Conservation (phyloP, 2,113 vertebrate genomes). For the Prolemur simus region DNA sequence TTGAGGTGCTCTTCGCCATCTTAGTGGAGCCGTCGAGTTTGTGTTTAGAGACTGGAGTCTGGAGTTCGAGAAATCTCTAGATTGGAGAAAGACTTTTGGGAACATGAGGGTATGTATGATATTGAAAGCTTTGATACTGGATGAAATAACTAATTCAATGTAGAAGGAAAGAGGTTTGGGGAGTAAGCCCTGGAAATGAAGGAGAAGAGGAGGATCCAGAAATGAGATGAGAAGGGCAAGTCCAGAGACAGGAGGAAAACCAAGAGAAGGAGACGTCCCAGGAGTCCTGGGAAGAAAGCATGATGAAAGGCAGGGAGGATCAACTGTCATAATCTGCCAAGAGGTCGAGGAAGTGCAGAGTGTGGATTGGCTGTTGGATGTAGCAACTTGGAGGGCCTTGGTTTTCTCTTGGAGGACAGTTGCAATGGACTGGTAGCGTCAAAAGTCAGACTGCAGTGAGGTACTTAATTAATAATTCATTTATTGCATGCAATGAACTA, state of each 20-base stretch:
- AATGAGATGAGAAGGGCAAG: no score
- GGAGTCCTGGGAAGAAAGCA: background rate
- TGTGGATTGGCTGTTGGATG: fast-evolving
- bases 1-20: background rate
- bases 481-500: background rate
- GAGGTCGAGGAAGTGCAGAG: no score
- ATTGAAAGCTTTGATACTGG: background rate
- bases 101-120: fast-evolving
- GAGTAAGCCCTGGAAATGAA: background rate
- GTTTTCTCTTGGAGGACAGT: background rate
- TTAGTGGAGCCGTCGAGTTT: background rate
- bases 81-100: background rate
- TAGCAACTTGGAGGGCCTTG: fast-evolving
- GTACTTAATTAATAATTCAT: background rate
- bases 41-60: background rate
- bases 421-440: background rate
- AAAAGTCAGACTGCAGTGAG: background rate
- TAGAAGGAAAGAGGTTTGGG: background rate
- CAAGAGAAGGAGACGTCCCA: background rate
- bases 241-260: no score
- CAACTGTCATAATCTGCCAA: fast-evolving
- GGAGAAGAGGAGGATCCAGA: background rate
- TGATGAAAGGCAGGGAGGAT: fast-evolving
- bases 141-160: background rate
- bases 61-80: background rate